These are phyloP conservation scores for Cephus rjabovi DNA, from an alignment of 2,888 invertebrate species.

Conservation along the genomic window DNA sequence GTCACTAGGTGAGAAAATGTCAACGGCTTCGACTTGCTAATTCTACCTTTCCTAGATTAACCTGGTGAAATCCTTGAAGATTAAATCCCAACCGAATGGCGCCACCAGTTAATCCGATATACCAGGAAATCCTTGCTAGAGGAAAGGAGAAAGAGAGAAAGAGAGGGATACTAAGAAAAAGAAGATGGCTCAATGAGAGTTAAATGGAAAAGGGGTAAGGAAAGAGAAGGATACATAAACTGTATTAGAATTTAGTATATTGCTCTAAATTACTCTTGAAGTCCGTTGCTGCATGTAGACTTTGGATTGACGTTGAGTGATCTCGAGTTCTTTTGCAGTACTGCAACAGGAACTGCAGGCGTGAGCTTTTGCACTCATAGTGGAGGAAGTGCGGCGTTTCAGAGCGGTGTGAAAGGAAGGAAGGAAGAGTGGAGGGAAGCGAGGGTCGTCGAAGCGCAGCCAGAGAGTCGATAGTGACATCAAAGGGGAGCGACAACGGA, in stretches of 20 bases:
- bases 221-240: background rate
- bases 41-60: conserved; percentile 24
- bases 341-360: background rate
- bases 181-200: background rate
- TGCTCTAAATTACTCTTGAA: background rate
- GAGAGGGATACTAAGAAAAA: background rate
- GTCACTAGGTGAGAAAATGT: background rate
- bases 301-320: background rate
- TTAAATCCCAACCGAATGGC: conserved; percentile 39
- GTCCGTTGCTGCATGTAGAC: background rate
- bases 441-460: background rate
- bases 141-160: conserved; percentile 9
- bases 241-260: background rate
- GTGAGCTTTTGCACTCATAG: background rate
- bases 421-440: conserved; percentile 7
- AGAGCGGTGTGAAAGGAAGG: background rate
- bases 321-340: background rate
- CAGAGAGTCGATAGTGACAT: conserved; percentile 49
- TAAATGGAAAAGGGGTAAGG: background rate
- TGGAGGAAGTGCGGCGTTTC: background rate
- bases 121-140: conserved; percentile 7
- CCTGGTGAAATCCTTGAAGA: conserved; percentile 20
- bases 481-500: conserved; percentile 65
- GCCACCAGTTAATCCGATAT: conserved; percentile 47
- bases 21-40: conserved; percentile 1